Evolutionary conservation across 2,113 vertebrate genomes (phyloP).

Genomic region (Vicugna pacos): DNA sequence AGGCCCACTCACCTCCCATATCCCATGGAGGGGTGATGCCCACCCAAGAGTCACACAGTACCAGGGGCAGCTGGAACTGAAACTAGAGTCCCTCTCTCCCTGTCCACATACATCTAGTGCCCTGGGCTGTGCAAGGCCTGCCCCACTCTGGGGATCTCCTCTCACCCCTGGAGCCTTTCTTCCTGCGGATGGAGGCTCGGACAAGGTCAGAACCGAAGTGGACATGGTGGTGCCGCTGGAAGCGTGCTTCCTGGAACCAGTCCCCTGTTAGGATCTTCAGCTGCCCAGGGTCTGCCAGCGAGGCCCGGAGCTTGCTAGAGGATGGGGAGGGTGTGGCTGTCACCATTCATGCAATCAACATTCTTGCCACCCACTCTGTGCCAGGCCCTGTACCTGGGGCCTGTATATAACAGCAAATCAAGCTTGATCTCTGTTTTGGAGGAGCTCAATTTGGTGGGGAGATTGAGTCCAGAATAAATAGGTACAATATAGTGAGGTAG

Average conservation of each 20-base stretch:
- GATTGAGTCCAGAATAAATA: neutral
- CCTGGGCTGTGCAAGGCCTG: neutral
- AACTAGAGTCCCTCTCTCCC: neutral
- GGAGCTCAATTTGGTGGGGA: neutral
- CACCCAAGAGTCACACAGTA: neutral
- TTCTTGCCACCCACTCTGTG: neutral
- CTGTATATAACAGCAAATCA: slow-evolving; percentile 5
- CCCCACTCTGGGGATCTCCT: neutral
- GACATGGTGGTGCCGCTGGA: slow-evolving; percentile 88
- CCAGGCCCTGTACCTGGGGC: neutral
- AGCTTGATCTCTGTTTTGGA: neutral
- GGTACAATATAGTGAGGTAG: neutral
- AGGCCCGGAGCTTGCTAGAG: slow-evolving; percentile 90
- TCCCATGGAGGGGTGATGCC: neutral
- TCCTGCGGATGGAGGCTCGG: slow-evolving; percentile 92
- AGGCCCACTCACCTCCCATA: neutral
- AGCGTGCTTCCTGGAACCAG: slow-evolving; percentile 93
- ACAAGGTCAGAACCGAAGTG: slow-evolving; percentile 91
- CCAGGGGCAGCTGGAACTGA: neutral
- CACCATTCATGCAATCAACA: neutral
- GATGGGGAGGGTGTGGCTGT: neutral
- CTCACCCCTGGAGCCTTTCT: slow-evolving; percentile 90
- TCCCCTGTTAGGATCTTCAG: slow-evolving; percentile 91
- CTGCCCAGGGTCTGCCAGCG: slow-evolving; percentile 86
- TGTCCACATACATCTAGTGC: neutral